Conservation (phyloP, 2,113 vertebrate genomes). For the Gavia stellata region DNA sequence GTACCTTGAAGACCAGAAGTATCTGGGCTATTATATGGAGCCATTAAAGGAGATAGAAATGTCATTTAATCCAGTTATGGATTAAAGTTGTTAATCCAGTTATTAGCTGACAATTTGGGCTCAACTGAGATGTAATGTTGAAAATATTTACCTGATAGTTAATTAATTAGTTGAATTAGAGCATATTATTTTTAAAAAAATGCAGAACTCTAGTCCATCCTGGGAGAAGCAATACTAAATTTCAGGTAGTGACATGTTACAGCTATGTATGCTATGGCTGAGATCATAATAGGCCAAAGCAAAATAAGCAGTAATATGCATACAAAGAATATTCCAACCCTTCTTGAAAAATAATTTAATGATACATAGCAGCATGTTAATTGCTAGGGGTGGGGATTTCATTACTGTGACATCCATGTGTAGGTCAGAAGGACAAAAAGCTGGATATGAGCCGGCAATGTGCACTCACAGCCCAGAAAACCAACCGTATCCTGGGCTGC, state of each 20-base stretch:
- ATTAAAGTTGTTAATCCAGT: not conserved
- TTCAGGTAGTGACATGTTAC: not conserved
- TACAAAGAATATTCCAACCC: not conserved
- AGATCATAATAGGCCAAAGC: not conserved
- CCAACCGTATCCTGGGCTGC: rapidly evolving
- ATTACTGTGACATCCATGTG: not conserved
- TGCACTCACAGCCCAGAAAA: rapidly evolving
- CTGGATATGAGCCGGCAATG: not conserved
- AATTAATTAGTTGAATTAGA: not conserved
- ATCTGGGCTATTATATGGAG: not conserved
- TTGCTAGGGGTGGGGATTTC: not conserved
- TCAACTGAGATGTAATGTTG: not conserved
- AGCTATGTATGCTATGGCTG: not conserved
- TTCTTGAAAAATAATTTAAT: not conserved
- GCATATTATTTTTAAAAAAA: not conserved
- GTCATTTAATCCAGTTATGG: not conserved
- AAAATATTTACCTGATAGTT: not conserved
- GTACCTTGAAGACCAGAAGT: not conserved
- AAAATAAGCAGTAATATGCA: not conserved
- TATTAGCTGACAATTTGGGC: not conserved
- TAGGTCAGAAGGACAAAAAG: not conserved
- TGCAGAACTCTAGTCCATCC: not conserved
- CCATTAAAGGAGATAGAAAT: not conserved
- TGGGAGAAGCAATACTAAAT: not conserved
- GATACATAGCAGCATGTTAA: not conserved